Conservation (phyloP, 2,113 vertebrate genomes). For the Chamaea fasciata region DNA sequence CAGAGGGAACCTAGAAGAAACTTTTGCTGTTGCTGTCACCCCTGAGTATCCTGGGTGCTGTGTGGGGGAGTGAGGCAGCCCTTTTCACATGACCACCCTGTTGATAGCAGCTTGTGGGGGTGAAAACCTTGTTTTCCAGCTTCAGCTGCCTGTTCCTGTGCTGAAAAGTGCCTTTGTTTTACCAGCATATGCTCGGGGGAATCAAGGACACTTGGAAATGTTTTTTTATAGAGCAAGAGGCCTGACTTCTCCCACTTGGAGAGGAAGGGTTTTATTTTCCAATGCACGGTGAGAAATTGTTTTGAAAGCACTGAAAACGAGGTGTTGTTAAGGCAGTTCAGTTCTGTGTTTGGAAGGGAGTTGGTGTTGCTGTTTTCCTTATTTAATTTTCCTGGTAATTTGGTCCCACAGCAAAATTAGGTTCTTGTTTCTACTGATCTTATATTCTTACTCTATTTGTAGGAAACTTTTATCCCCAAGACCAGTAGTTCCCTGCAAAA, state of each 20-base stretch:
- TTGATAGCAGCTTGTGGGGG: not conserved
- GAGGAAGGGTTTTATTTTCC: not conserved
- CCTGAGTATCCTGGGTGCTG: not conserved
- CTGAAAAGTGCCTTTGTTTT: constrained; percentile 40
- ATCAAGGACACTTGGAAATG: constrained; percentile 28
- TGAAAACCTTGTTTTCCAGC: not conserved
- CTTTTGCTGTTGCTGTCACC: constrained; percentile 45
- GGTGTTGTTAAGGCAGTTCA: not conserved
- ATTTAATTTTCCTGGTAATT: not conserved
- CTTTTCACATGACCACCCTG: not conserved
- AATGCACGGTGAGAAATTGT: not conserved
- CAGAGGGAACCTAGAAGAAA: constrained; percentile 32
- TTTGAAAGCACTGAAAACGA: not conserved
- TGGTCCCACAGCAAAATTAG: not conserved
- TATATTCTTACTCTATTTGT: not conserved
- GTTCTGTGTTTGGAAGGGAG: not conserved
- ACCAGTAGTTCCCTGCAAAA: not conserved
- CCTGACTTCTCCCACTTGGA: constrained; percentile 1
- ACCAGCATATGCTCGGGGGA: not conserved
- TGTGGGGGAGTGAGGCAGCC: not conserved
- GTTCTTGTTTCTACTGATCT: not conserved
- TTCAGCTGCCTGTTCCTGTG: not conserved
- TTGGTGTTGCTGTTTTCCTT: not conserved
- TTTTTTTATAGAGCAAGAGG: not conserved
- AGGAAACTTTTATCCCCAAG: not conserved